Evolutionary conservation across 2,797 vertebrate genomes (phyloP).

Genomic region (Spondyliosoma cantharus): DNA sequence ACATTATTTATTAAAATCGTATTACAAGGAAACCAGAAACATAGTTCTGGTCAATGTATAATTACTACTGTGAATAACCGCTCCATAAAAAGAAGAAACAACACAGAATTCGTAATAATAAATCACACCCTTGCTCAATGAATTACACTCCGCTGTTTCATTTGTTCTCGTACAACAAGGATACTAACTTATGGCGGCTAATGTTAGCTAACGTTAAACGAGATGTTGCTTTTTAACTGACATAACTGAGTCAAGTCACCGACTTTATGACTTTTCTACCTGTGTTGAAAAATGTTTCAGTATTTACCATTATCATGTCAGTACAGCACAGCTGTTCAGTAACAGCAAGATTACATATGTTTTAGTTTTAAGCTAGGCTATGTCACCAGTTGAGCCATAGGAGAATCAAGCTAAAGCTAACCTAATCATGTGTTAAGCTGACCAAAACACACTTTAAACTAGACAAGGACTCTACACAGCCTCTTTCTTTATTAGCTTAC

Average conservation of each 20-base stretch:
- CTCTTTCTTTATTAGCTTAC: not conserved
- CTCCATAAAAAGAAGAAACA: not conserved
- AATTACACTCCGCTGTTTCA: too few relatives aligned
- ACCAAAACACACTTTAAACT: not conserved
- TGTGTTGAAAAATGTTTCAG: too few relatives aligned
- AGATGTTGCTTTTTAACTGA: too few relatives aligned
- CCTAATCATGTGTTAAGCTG: not conserved
- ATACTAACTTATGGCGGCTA: not conserved
- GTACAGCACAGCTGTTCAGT: too few relatives aligned
- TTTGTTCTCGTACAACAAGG: too few relatives aligned
- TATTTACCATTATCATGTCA: not conserved
- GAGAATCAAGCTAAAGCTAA: not conserved
- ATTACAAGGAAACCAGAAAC: not conserved
- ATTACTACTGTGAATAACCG: constrained; percentile 1
- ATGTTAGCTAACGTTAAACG: not conserved
- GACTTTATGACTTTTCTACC: too few relatives aligned
- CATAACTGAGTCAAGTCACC: too few relatives aligned
- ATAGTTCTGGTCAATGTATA: not conserved
- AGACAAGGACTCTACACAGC: not conserved
- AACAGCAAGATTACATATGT: too few relatives aligned
- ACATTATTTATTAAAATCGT: not conserved
- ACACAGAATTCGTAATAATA: too few relatives aligned
- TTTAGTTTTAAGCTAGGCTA: too few relatives aligned
- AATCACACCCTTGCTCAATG: too few relatives aligned
- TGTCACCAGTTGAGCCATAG: not conserved